These are phyloP conservation scores for Mythimna ferrago DNA, from an alignment of 2,888 invertebrate genomes.

Conservation along the genomic window DNA sequence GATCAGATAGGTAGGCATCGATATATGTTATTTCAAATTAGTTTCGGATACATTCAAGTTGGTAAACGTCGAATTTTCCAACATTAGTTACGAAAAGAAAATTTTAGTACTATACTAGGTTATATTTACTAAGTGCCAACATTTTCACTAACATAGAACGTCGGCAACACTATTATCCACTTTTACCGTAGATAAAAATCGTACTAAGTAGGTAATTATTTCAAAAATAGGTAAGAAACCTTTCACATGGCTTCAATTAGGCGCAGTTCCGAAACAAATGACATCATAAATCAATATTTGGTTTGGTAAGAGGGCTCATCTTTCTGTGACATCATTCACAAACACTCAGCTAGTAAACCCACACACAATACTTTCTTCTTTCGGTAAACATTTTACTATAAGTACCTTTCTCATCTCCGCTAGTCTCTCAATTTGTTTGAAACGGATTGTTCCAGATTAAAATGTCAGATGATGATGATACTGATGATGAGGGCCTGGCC, in stretches of 20 bases:
- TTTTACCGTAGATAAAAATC: background rate
- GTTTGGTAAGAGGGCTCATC: constrained; percentile 9
- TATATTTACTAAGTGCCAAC: background rate
- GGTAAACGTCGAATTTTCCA: background rate
- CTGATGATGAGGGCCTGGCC: constrained; percentile 83
- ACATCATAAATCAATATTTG: constrained; percentile 7
- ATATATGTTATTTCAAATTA: constrained; percentile 3
- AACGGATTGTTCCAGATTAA: constrained; percentile 77
- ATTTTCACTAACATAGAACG: background rate
- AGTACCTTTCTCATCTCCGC: constrained; percentile 24
- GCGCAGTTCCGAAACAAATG: constrained; percentile 1
- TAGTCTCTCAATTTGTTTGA: constrained; percentile 36
- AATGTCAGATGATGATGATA: constrained; percentile 87
- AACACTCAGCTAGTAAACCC: constrained; percentile 23
- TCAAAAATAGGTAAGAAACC: background rate
- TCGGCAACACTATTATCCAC: background rate
- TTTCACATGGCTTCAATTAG: constrained; percentile 21
- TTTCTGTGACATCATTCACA: constrained; percentile 50
- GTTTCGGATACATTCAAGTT: background rate
- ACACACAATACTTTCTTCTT: constrained; percentile 19
- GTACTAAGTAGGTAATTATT: background rate
- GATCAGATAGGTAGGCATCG: background rate
- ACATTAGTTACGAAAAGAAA: background rate
- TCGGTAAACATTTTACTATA: constrained; percentile 9
- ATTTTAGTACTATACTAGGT: background rate